Percentiles rank a stretch among this genome's conserved stretches.
These are phyloP conservation scores for Taxidea taxus DNA, from an alignment of 2,113 vertebrate species.

Conservation along the genomic window DNA sequence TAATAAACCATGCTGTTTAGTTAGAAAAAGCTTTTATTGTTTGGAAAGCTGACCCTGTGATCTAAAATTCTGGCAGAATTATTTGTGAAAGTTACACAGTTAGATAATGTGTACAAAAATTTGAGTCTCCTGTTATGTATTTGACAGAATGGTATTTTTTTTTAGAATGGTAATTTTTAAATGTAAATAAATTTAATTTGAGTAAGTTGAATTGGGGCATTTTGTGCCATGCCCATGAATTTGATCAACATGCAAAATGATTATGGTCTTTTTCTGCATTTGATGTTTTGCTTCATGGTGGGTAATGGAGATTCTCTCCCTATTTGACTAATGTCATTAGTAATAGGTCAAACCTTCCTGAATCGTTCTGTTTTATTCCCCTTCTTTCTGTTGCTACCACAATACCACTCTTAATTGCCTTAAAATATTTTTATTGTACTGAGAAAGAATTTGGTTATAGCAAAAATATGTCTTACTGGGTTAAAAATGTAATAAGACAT, in stretches of 20 bases:
- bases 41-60: background rate
- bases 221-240: background rate
- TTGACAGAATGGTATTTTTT: constrained; percentile 15
- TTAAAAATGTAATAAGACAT: background rate
- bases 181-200: background rate
- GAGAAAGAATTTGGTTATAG: background rate
- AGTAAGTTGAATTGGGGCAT: background rate
- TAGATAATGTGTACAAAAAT: background rate
- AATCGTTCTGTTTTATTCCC: background rate
- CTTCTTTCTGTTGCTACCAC: background rate
- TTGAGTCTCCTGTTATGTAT: background rate
- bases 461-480: background rate
- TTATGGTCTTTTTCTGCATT: background rate
- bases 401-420: background rate
- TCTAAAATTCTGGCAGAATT: constrained; percentile 39
- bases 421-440: constrained; percentile 8
- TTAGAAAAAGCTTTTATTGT: constrained; percentile 1
- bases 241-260: background rate
- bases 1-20: background rate
- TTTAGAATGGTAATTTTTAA: constrained; percentile 9
- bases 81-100: background rate
- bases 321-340: background rate
- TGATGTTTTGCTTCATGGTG: background rate
- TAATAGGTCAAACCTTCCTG: background rate
- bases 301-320: background rate